These are phyloP conservation scores for Molossus alvarezi DNA, from an alignment of 2,797 vertebrate genomes.

Conservation along the genomic window DNA sequence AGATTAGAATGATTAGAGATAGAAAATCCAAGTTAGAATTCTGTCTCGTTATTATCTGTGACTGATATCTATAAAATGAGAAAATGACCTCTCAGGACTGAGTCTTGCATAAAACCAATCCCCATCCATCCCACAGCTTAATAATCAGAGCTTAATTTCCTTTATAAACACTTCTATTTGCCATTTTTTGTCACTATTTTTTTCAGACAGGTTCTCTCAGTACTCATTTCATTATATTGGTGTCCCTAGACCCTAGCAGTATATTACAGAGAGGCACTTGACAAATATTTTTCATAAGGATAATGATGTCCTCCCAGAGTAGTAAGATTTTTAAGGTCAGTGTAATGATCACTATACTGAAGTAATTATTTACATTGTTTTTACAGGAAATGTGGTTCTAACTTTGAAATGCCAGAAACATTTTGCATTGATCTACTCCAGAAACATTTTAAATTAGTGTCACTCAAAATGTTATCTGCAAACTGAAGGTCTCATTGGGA, in stretches of 20 bases:
- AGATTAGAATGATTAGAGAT: not conserved
- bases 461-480: not conserved
- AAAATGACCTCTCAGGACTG: not conserved
- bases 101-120: constrained; percentile 38
- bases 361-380: constrained; percentile 53
- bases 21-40: constrained; percentile 59
- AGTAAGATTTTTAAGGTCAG: constrained; percentile 29
- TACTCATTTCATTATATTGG: not conserved
- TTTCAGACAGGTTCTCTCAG: not conserved
- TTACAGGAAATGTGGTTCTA: constrained; percentile 26
- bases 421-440: not conserved
- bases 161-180: constrained; percentile 41
- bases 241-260: not conserved
- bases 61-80: constrained; percentile 14
- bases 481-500: not conserved
- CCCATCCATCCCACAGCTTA: constrained; percentile 24
- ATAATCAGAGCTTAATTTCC: constrained; percentile 10
- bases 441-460: constrained; percentile 47
- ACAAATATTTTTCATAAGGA: constrained; percentile 53
- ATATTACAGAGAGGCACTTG: constrained; percentile 49
- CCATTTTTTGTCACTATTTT: constrained; percentile 27
- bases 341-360: not conserved
- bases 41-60: constrained; percentile 23
- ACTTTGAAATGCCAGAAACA: constrained; percentile 56
- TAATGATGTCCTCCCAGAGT: not conserved